These are phyloP conservation scores for Boulengeromyrus knoepffleri DNA, from an alignment of 2,113 vertebrate species.

Conservation along the genomic window DNA sequence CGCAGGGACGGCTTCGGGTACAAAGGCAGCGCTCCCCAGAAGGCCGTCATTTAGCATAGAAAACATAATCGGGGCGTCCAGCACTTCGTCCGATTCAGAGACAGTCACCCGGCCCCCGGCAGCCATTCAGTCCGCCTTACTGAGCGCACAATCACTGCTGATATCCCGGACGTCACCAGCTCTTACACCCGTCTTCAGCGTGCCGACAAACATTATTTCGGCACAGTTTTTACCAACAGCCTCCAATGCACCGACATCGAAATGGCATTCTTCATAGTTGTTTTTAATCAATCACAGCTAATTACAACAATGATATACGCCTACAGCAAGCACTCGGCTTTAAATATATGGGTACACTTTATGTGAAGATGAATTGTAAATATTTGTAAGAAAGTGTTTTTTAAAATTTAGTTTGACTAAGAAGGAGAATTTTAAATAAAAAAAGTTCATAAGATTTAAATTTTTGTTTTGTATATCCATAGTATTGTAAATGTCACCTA, in stretches of 20 bases:
- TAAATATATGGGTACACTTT: not conserved
- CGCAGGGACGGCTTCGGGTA: slow-evolving; percentile 72
- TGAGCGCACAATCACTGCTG: slow-evolving; percentile 84
- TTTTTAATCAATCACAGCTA: not conserved
- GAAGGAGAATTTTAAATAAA: not conserved
- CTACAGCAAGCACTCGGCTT: not conserved
- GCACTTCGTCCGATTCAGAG: slow-evolving; percentile 64
- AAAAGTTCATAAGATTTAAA: not conserved
- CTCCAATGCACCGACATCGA: slow-evolving; percentile 66
- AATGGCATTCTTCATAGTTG: slow-evolving; percentile 73
- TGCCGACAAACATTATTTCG: slow-evolving; percentile 79
- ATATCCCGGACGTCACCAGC: slow-evolving; percentile 77
- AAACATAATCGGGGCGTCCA: slow-evolving; percentile 81
- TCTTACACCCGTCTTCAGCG: slow-evolving; percentile 82
- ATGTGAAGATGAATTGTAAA: not conserved
- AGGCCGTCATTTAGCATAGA: slow-evolving; percentile 90
- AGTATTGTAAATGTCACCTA: not conserved
- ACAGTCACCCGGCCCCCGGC: slow-evolving; percentile 84
- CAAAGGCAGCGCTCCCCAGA: slow-evolving; percentile 83
- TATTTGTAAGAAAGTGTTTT: not conserved
- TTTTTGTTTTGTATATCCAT: not conserved
- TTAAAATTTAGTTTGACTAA: not conserved
- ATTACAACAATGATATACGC: not conserved
- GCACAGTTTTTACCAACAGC: slow-evolving; percentile 85
- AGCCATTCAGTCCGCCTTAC: slow-evolving; percentile 82